Evolutionary conservation across 2,888 invertebrate species (phyloP), one percentile per base, ranked within the genome.

Genomic region (Keiferia lycopersicella): DNA sequence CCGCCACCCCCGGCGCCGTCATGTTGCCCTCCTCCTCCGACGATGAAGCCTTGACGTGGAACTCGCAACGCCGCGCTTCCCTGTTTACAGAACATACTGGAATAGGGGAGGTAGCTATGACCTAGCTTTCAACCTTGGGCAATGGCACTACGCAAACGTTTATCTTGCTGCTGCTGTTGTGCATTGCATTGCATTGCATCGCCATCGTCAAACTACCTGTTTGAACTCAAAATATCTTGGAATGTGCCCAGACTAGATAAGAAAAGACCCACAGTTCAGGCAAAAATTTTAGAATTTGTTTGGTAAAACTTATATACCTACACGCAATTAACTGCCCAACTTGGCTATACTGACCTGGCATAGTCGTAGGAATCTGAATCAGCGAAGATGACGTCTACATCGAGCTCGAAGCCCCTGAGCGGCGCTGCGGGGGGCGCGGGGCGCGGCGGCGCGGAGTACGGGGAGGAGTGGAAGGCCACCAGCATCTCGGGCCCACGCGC

Each of bases 341-440:
- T 34, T 4, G 34, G 34, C 3, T 34, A 34, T 8, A 51, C 73
- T 72, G 38, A 91, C 91, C 91, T 93, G 2, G 96, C 96, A 79
- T 96, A 97, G 80, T 97, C 97, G 61, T 96, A 93, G 0, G 96
- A 96, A 77, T 97, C 97, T 0, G 96, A 97, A 80, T 97, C 97
- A 0, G 96, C 96, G 80, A 97, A 97, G 48, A 97, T 94, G 48
- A 98, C 96, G 75, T 96, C 96, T n/a, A 97, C 96, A 72, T 91
- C 90, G 56, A 98, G 93, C 78, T 97, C 97, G 76, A 97, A 96
- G 64, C 96, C 96, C 3, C 96, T 92, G 64, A 97, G 91, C 0
- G 96, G 95, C 0, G 94, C 94, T 59, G 93, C 94, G 3, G 94
- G 93, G 1, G 86, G 82, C 57, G 86, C 76, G 14, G 91, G 82